Base-by-base conservation (phyloP, 2,113 vertebrate species). In the Illadopsis cleaveri region DNA sequence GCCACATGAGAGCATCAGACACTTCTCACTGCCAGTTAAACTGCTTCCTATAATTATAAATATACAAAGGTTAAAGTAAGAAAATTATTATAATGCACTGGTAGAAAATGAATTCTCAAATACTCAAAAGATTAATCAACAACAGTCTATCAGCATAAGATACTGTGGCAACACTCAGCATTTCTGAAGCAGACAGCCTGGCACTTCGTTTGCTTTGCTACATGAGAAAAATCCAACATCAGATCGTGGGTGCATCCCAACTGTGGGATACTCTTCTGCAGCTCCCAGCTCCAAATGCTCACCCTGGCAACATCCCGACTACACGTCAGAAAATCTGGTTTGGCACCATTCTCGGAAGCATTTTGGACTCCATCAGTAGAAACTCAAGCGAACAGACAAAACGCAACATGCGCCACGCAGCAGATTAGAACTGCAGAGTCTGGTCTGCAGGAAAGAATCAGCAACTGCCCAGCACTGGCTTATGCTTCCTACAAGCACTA, bases 41-140 rank as follows among this genome's bases (percentile, higher is more conserved):
- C 40, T 75, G 83, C 45, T 89, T 95, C 73, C 79, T 81, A 47
- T 81, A 94, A 75, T 87, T 87, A 88, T 22, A 94, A 91, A 83
- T 70, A 89, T 51, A 79, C 11, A 83, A 69, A 62, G 17, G 68
- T 91, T 96, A 90, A 89, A 95, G 61, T 35, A 37, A 90, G 72
- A 96, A 96, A 90, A 89, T 25, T 4, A 82, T 73, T 90, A 83
- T 87, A 92, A 69, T 33, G 15, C 37, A 66, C 64, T 38, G 51
- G 81, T 10, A 83, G 23, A 94, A 95, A 91, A 95, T 35, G 2
- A 77, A 94, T 73, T 93, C 56, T 56, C 64, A 81, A 83, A 71
- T 66, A 72, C 6, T 51, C 71, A 50, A 40, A 92, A 62, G 38
- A 91, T 88, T 87, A 78, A 84, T 76, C 88, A 92, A 73, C 73